Evolutionary conservation across 2,888 invertebrate genomes (phyloP).

Genomic region (Pyrgus malvae): DNA sequence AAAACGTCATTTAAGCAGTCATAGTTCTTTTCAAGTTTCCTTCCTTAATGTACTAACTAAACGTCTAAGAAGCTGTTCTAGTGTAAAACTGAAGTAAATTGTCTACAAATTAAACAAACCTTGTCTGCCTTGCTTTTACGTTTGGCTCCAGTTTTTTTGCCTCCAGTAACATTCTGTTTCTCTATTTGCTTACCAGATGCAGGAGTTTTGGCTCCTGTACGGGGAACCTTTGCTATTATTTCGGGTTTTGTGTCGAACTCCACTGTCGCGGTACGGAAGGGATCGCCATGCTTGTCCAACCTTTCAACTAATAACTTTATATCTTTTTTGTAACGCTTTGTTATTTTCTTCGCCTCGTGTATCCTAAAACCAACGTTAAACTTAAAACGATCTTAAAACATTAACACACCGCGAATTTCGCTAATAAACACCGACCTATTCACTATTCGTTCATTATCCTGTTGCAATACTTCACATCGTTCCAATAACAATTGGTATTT

Average conservation of each 20-base stretch:
- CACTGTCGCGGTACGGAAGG: slow-evolving; percentile 83
- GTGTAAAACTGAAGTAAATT: too few relatives aligned
- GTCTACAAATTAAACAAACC: slow-evolving; percentile 44
- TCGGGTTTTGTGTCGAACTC: slow-evolving; percentile 77
- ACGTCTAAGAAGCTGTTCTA: too few relatives aligned
- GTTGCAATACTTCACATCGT: slow-evolving; percentile 88
- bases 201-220: slow-evolving; percentile 52
- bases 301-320: slow-evolving; percentile 86
- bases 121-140: slow-evolving; percentile 84
- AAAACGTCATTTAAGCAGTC: too few relatives aligned
- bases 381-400: slow-evolving; percentile 35
- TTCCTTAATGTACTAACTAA: too few relatives aligned
- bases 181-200: slow-evolving; percentile 53
- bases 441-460: slow-evolving; percentile 89
- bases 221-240: slow-evolving; percentile 46
- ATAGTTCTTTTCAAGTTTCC: too few relatives aligned
- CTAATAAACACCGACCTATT: slow-evolving; percentile 74
- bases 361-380: slow-evolving; percentile 72
- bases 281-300: slow-evolving; percentile 86
- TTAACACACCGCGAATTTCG: slow-evolving; percentile 34
- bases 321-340: slow-evolving; percentile 85
- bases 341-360: slow-evolving; percentile 86
- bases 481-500: slow-evolving; percentile 88
- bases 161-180: slow-evolving; percentile 54
- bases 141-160: slow-evolving; percentile 72